Base-by-base conservation (phyloP, 37 sponge, comb jelly and placozoan species). In the Cladorhizidae sp. region DNA sequence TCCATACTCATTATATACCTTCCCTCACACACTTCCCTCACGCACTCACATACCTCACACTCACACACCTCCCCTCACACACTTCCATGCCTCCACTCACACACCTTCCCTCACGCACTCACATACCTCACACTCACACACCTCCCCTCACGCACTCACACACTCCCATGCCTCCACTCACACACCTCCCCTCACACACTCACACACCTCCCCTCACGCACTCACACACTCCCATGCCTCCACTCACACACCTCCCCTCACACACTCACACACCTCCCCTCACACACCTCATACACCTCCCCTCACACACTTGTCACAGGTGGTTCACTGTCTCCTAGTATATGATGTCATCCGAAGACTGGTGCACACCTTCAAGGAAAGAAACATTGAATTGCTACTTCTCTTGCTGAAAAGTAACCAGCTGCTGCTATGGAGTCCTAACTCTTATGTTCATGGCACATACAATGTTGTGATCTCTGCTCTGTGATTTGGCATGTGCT, bases 331-430 rank as follows among this genome's bases (percentile, higher is more conserved):
- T 79, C 17, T 75, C 14, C 74, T 98, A 67, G 72, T 98, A 5
- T 96, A 93, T 72, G 97, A 98, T 69, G 75, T 98, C 37, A 88
- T 98, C 17, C 73, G 88, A 0, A 80, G 49, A 32, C 73, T 96
- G 23, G 52, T 98, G 25, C 80, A 78, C 14, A 73, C 83, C 37
- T 92, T 96, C 64, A 76, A 75, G 0, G 95, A 96, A 69, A 67
- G 74, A 70, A 92, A 98, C 43, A 56, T 98, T 3, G 97, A 96
- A 41, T 73, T 98, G 20, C 87, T 98, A n/a, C 82, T 98, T 42
- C 68, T 91, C 22, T 25, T 96, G 33, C 92, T 96, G 37, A 90
- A 84, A 52, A 88, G 89, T 93, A 61, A 35, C 11, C 35, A 21
- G 14, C 11, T 11, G 40, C 23, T 70, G 11, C 11, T 12, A 52